Percentiles rank a stretch among this genome's conserved stretches.
Conservation (phyloP, 2,888 invertebrate genomes). For the Dendrolimus pini region DNA sequence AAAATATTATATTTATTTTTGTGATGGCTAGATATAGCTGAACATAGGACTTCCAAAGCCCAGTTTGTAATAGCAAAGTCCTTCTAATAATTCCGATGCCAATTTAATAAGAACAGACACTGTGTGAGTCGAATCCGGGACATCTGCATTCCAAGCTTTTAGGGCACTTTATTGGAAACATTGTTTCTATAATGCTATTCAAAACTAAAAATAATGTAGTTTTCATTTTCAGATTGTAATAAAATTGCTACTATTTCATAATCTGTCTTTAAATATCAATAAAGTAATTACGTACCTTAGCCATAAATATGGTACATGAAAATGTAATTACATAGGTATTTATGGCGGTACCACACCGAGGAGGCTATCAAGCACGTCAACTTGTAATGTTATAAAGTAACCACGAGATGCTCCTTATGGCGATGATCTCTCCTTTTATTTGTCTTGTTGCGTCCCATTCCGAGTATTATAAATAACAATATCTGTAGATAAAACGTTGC, state of each 20-base stretch:
- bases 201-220: too few species aligned
- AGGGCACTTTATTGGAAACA: too few species aligned
- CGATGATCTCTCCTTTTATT: conserved; percentile 32
- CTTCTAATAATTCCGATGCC: too few species aligned
- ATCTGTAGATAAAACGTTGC: conserved; percentile 37
- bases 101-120: too few species aligned
- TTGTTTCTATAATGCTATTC: too few species aligned
- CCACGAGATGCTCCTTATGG: conserved; percentile 3
- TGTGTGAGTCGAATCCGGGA: too few species aligned
- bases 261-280: conserved; percentile 10
- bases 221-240: too few species aligned
- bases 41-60: too few species aligned
- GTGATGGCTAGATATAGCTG: too few species aligned
- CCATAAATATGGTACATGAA: background rate
- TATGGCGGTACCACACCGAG: background rate
- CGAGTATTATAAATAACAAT: conserved; percentile 37
- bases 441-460: conserved; percentile 14
- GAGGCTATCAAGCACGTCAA: background rate
- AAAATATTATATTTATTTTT: too few species aligned
- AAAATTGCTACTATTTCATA: conserved; percentile 3
- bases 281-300: background rate
- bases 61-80: too few species aligned
- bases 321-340: background rate
- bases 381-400: conserved; percentile 1
- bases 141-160: too few species aligned